Base-by-base conservation (phyloP, 2,113 vertebrate species). In the Casuarius casuarius region DNA sequence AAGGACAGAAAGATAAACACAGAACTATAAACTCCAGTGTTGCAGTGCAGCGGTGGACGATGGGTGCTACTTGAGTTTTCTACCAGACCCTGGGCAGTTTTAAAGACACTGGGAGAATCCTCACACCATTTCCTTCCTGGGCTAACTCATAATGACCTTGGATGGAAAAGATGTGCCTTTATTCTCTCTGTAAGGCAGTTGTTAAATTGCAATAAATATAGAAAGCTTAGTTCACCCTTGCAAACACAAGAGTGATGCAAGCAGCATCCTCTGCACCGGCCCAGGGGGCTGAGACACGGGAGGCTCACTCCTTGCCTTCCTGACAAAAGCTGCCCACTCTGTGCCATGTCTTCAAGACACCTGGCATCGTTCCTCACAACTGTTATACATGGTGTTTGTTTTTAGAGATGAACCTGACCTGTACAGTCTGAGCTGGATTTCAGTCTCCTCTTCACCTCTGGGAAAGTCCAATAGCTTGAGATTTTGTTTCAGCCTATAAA, bases 371-470 rank as follows among this genome's bases (percentile, higher is more conserved):
- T 86, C 22, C 40, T 81, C 38, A 12, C 44, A 7, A 18, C 38
- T 15, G 26, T 84, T 79, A n/a, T 23, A 68, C 22, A 29, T 7
- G 1, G 5, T 88, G 33, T 17, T 85, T 91, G 31, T 72, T 91
- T 90, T 89, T 51, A 75, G 63, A 91, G 46, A 77, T 15, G 10
- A 91, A 83, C 44, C 49, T 90, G 75, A 90, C 46, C 82, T 85
- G 91, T 85, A 59, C 0, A 2, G 42, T 31, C 5, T 51, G 72
- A 90, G 10, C 13, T 93, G 85, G 20, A 83, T 74, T 94, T 90
- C 70, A 63, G 23, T 85, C 89, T 91, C 59, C 16, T 87, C 33
- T 87, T 83, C 18, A 46, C 26, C 59, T 86, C 54, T 59, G 8
- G 10, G 35, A 19, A 83, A 62, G 26, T 33, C 48, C 18, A 59